Percentiles rank a stretch among this genome's conserved stretches.
phyloP scores from a whole-genome alignment of 2,797 vertebrate species.

The Sebastes hubbsi region DNA sequence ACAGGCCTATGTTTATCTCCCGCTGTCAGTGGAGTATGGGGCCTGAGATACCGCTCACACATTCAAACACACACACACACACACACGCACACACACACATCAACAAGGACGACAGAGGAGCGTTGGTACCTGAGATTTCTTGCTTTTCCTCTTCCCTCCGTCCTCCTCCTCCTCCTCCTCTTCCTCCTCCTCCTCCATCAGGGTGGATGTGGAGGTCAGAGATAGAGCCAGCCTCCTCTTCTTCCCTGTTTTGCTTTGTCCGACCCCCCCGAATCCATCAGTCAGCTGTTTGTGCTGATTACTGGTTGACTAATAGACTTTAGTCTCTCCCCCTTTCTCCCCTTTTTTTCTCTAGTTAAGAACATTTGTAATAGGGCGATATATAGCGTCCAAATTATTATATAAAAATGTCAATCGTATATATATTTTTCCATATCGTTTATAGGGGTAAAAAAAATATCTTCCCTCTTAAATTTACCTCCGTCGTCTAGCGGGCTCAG shows the following conservation, averaged over 20 bases:
- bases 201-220: slow-evolving; percentile 56
- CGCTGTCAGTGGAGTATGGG: slow-evolving; percentile 78
- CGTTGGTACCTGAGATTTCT: slow-evolving; percentile 69
- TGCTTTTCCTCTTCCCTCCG: slow-evolving; percentile 18
- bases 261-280: slow-evolving; percentile 38
- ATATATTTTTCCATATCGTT: too few species aligned
- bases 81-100: too few species aligned
- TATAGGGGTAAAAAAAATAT: too few species aligned
- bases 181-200: slow-evolving; percentile 22
- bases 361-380: not conserved
- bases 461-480: too few species aligned
- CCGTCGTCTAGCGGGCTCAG: too few species aligned
- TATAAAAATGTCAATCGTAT: too few species aligned
- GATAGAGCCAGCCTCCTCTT: slow-evolving; percentile 54
- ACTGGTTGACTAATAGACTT: slow-evolving; percentile 62
- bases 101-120: slow-evolving; percentile 23
- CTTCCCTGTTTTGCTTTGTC: slow-evolving; percentile 35
- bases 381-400: too few species aligned
- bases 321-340: slow-evolving; percentile 12
- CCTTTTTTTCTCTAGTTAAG: not conserved
- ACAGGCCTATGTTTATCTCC: slow-evolving; percentile 80
- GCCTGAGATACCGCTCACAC: slow-evolving; percentile 74
- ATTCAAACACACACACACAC: slow-evolving; percentile 28
- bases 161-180: not conserved
- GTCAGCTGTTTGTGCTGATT: slow-evolving; percentile 68